phyloP scores from a whole-genome alignment of 2,113 vertebrate genomes.

The Pseudois nayaur region DNA sequence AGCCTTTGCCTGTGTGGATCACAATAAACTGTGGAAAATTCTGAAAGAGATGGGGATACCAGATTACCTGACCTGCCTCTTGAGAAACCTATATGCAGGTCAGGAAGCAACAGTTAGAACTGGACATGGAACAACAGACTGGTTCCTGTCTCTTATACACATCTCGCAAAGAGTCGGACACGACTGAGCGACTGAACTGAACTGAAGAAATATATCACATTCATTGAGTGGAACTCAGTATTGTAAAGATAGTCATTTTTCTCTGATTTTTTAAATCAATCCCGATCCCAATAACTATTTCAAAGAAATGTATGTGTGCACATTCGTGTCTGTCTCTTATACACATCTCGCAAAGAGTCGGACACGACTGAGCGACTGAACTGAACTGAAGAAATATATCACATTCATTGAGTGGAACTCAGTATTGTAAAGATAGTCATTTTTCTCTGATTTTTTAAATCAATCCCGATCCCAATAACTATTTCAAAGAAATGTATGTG shows the following conservation, averaged over 20 bases:
- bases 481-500: background rate
- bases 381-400: background rate
- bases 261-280: background rate
- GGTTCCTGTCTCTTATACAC: too few species aligned
- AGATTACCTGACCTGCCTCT: too few species aligned
- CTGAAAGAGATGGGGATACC: too few species aligned
- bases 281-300: background rate
- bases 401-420: background rate
- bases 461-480: background rate
- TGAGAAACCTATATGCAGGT: too few species aligned
- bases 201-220: background rate
- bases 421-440: background rate
- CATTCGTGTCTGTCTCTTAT: too few species aligned
- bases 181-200: too few species aligned
- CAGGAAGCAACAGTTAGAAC: too few species aligned
- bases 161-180: too few species aligned
- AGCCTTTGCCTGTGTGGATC: too few species aligned
- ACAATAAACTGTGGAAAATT: too few species aligned
- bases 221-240: background rate
- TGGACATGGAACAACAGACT: too few species aligned
- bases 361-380: too few species aligned
- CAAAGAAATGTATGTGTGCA: background rate
- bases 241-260: background rate
- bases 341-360: accelerated
- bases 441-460: background rate